phyloP scores from a whole-genome alignment of 2,888 invertebrate genomes.

The Cephalotes varians region DNA sequence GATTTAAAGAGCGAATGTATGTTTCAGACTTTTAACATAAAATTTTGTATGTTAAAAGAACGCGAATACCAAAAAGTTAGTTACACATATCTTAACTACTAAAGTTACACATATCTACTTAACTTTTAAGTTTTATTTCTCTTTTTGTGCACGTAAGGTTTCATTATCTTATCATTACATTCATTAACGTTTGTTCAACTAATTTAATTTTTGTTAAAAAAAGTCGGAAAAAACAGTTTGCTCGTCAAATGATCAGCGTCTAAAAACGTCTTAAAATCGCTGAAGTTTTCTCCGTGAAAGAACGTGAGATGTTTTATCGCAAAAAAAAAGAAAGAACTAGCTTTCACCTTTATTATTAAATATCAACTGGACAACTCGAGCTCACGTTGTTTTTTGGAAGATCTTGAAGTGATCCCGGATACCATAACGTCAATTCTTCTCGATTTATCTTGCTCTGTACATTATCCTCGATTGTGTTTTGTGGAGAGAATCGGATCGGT shows the following conservation, averaged over 20 bases:
- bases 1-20: neutral
- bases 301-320: neutral
- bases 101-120: neutral
- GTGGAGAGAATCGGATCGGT: neutral
- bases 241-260: neutral
- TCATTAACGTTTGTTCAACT: neutral
- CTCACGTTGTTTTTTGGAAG: neutral
- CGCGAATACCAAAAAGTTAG: neutral
- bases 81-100: neutral
- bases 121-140: neutral
- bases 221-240: neutral
- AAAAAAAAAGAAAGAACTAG: neutral
- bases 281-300: neutral
- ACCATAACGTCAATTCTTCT: conserved; percentile 48
- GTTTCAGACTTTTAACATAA: neutral
- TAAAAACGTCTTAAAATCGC: conserved; percentile 7
- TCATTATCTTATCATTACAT: neutral
- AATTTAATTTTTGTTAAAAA: neutral
- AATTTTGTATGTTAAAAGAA: neutral
- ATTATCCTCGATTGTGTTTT: conserved; percentile 7
- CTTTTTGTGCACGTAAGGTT: neutral
- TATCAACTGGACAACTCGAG: neutral
- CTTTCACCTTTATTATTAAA: conserved; percentile 29
- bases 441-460: conserved; percentile 21
- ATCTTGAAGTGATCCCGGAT: neutral